Percentiles rank a stretch among this genome's conserved stretches.
These are phyloP conservation scores for Drosophila virilis DNA, from an alignment of 1,140 invertebrate genomes.

Conservation along the genomic window DNA sequence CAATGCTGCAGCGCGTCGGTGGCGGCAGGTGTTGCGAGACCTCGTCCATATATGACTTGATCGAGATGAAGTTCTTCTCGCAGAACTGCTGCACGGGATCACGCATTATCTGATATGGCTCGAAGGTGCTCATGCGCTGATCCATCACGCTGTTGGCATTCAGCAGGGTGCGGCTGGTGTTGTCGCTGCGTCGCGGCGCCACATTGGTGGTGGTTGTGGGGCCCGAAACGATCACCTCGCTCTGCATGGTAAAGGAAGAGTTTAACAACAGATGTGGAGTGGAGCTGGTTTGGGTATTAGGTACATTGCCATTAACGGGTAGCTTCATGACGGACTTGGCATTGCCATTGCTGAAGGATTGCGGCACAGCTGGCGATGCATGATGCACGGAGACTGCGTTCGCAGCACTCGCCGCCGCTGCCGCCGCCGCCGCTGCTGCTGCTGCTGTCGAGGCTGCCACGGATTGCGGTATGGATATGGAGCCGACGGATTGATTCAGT, in stretches of 20 bases:
- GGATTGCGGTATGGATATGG: constrained; percentile 70
- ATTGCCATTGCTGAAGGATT: constrained; percentile 71
- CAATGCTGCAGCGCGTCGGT: constrained; percentile 95
- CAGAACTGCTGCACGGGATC: constrained; percentile 97
- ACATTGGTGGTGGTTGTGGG: constrained; percentile 86
- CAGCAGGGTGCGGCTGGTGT: constrained; percentile 89
- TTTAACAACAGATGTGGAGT: not conserved
- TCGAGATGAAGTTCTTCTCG: constrained; percentile 96
- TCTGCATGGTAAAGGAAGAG: constrained; percentile 26
- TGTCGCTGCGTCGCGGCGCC: constrained; percentile 87
- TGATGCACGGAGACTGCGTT: constrained; percentile 82
- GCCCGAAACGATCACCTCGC: constrained; percentile 85
- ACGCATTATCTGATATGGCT: constrained; percentile 92
- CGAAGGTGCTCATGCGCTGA: constrained; percentile 93
- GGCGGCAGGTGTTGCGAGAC: constrained; percentile 93
- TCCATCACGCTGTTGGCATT: constrained; percentile 86
- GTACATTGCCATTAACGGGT: constrained; percentile 79
- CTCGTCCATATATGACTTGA: constrained; percentile 95
- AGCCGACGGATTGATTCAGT: constrained; percentile 82
- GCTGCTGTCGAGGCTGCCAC: constrained; percentile 10
- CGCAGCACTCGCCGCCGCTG: constrained; percentile 36
- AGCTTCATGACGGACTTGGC: constrained; percentile 83
- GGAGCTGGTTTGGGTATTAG: not conserved
- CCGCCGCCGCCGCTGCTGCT: not conserved
- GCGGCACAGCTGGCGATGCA: constrained; percentile 79